Evolutionary conservation across 1,140 invertebrate genomes (phyloP).

Genomic region (Brachionus angularis): DNA sequence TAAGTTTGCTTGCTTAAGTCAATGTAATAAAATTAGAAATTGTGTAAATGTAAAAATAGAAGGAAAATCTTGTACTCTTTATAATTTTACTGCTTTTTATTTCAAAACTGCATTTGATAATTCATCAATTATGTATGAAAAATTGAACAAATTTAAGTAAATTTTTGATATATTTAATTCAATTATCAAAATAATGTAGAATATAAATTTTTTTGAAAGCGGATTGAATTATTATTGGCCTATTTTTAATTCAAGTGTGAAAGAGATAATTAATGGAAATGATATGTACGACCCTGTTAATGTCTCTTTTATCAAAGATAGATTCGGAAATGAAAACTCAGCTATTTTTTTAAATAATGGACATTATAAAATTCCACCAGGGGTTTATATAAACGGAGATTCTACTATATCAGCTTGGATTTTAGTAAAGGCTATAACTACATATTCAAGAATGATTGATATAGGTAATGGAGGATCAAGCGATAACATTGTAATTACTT

Average conservation of each 20-base stretch:
- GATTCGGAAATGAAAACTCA: neutral
- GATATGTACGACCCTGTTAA: neutral
- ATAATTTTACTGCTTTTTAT: no score
- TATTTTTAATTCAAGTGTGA: neutral
- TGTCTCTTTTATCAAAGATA: neutral
- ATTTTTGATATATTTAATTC: no score
- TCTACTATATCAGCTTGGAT: slow-evolving; percentile 14
- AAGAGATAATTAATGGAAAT: neutral
- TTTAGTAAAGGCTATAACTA: neutral
- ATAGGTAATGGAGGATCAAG: neutral
- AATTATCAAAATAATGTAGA: no score
- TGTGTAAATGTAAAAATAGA: no score
- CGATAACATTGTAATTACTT: slow-evolving; percentile 1
- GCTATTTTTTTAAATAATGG: slow-evolving; percentile 5
- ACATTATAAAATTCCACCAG: slow-evolving; percentile 8
- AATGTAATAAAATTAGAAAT: no score
- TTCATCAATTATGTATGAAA: no score
- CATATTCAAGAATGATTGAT: slow-evolving; percentile 12
- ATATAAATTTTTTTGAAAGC: no score
- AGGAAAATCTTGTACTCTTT: no score
- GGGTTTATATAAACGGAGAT: slow-evolving; percentile 26
- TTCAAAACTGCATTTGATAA: no score
- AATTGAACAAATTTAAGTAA: no score
- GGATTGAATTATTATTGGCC: slow-evolving; percentile 41
- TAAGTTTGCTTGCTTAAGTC: no score